Conservation (phyloP, 2,797 vertebrate species). For the Pantherophis alleghaniensis region DNA sequence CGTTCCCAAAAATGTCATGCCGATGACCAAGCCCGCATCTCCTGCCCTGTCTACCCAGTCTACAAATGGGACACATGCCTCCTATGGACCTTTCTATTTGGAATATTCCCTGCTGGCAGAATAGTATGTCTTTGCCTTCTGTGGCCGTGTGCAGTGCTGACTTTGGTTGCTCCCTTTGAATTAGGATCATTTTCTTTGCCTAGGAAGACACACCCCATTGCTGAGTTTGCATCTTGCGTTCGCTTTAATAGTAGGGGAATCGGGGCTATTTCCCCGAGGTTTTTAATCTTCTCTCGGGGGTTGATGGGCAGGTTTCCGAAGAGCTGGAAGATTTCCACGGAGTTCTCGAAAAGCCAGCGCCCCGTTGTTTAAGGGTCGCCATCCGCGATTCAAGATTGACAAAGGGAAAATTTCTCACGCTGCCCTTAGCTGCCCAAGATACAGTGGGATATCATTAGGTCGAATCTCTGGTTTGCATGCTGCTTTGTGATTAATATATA, state of each 20-base stretch:
- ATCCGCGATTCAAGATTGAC: background rate
- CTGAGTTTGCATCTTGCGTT: background rate
- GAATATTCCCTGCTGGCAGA: slow-evolving; percentile 97
- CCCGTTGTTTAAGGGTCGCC: too few species aligned
- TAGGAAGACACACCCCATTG: background rate
- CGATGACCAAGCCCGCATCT: slow-evolving; percentile 87
- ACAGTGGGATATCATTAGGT: background rate
- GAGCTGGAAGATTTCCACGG: background rate
- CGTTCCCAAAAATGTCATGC: slow-evolving; percentile 88
- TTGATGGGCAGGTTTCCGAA: background rate
- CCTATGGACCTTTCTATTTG: slow-evolving; percentile 96
- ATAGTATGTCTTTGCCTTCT: slow-evolving; percentile 81
- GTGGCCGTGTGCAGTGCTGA: background rate
- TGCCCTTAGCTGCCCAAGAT: background rate
- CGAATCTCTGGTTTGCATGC: background rate
- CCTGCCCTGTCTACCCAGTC: slow-evolving; percentile 79
- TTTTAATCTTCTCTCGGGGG: background rate
- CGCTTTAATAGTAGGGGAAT: background rate
- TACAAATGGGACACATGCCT: slow-evolving; percentile 93
- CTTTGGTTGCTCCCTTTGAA: background rate
- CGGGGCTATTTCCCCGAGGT: background rate
- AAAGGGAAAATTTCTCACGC: background rate
- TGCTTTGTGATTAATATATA: background rate
- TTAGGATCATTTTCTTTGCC: background rate
- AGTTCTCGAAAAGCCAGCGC: background rate